Base-by-base conservation (phyloP, 2,113 vertebrate genomes). In the Mystacornis crossleyi region DNA sequence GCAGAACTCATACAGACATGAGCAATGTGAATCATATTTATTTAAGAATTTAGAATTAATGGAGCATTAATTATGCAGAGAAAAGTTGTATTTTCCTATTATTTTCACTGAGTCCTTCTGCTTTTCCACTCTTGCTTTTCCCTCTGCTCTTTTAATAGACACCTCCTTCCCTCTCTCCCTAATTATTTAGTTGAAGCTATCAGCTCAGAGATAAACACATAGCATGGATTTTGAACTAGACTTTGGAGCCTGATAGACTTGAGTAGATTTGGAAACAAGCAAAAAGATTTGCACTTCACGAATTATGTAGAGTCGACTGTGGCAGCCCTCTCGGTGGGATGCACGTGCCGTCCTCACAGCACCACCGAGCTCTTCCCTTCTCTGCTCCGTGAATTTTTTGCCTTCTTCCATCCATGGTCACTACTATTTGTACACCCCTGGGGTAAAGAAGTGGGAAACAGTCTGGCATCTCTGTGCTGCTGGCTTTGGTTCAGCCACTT, bases 11-110 rank as follows among this genome's bases (percentile, higher is more conserved):
- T 83, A 81, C 43, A 82, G 60, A 78, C 20, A 43, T 34, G 7
- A 91, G 19, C 11, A 90, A 86, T 3, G 3, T 42, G 40, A 79
- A 47, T 60, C 0, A 2, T 28, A 57, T 93, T 88, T 93, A 90
- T 64, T 77, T 81, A 85, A 84, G 21, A 81, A 75, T 81, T 81
- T 70, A 86, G 42, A 94, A 64, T 86, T 86, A 86, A 95, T 74
- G 5, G 6, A 78, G 6, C 33, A 47, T 53, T 73, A 90, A 86
- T 93, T 80, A 61, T 18, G 33, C 6, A 77, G 12, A 61, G 7
- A 79, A 65, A 50, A 40, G 2, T 1, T 58, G 13, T 48, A 25
- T 66, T 91, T 88, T 72, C 50, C 29, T 79, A 9, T 34, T 54
- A 47, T 66, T 82, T 92, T 73, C 54, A 9, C 7, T 1, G 38